Percentiles rank a stretch among this genome's conserved stretches.
Conservation (phyloP, 2,888 invertebrate species). For the Apamea crenata region DNA sequence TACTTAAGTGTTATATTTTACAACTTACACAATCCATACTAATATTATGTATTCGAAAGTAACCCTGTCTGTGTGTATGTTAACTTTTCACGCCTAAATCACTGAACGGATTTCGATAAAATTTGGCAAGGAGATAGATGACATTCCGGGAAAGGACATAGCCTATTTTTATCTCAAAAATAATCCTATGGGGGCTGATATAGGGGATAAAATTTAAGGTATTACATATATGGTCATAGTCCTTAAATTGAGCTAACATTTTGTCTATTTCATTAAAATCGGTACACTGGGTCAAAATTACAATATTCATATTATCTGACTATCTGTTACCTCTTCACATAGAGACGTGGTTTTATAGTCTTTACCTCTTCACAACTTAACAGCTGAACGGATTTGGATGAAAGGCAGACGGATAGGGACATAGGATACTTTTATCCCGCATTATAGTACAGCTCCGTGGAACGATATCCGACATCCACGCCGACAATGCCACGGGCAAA, state of each 20-base stretch:
- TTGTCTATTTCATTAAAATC: no score
- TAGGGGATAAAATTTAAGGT: no score
- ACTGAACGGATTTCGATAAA: background rate
- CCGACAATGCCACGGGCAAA: background rate
- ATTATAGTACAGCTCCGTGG: background rate
- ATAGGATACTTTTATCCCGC: background rate
- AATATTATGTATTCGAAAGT: background rate
- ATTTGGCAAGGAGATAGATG: background rate
- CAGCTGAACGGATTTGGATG: background rate
- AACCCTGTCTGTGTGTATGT: background rate
- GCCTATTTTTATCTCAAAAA: background rate
- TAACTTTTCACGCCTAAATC: background rate
- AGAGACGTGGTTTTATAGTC: no score
- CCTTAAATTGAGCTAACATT: no score
- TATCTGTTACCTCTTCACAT: no score
- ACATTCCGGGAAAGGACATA: background rate
- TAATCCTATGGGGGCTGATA: background rate
- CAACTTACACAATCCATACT: background rate
- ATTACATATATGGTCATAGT: no score
- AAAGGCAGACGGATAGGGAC: background rate
- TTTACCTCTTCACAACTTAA: no score
- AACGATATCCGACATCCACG: background rate
- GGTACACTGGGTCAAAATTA: no score
- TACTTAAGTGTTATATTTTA: background rate
- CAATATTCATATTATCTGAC: no score